Percentiles rank a stretch among this genome's conserved stretches.
Evolutionary conservation across 1,140 invertebrate species (phyloP).

Genomic region (Megalonaias nervosa): DNA sequence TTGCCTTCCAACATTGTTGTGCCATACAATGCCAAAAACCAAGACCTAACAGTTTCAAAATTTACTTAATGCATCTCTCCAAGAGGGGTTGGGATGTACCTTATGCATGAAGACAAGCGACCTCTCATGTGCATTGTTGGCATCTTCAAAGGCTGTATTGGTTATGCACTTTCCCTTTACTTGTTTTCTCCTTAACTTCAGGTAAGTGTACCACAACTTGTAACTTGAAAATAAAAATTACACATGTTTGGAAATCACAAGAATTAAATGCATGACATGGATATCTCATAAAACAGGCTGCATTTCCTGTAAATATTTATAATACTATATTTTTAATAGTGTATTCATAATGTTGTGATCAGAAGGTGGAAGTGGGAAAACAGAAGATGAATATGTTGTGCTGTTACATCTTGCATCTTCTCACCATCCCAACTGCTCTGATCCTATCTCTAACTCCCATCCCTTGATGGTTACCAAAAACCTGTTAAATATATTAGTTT

Average conservation of each 20-base stretch:
- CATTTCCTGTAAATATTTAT: background rate
- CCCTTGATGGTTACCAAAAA: too few relatives aligned
- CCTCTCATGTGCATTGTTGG: slow-evolving; percentile 97
- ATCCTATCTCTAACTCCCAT: too few relatives aligned
- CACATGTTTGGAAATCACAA: too few relatives aligned
- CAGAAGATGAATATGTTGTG: too few relatives aligned
- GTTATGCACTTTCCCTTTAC: slow-evolving; percentile 86
- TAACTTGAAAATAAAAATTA: slow-evolving; percentile 79
- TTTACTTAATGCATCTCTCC: too few relatives aligned
- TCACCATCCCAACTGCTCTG: too few relatives aligned
- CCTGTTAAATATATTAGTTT: too few relatives aligned
- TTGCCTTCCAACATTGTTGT: too few relatives aligned
- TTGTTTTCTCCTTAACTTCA: slow-evolving; percentile 87
- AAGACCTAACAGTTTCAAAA: too few relatives aligned
- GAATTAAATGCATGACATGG: too few relatives aligned
- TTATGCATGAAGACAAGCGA: slow-evolving; percentile 99
- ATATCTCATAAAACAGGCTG: background rate
- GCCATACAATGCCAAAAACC: too few relatives aligned
- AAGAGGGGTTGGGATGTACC: slow-evolving; percentile 60
- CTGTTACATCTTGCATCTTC: too few relatives aligned
- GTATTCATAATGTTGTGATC: background rate
- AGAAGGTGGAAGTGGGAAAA: background rate
- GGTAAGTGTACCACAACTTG: slow-evolving; percentile 98
- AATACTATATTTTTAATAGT: background rate
- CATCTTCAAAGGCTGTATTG: slow-evolving; percentile 91